These are phyloP conservation scores for Dendrolimus kikuchii DNA, from an alignment of 1,140 invertebrate species.

Conservation along the genomic window DNA sequence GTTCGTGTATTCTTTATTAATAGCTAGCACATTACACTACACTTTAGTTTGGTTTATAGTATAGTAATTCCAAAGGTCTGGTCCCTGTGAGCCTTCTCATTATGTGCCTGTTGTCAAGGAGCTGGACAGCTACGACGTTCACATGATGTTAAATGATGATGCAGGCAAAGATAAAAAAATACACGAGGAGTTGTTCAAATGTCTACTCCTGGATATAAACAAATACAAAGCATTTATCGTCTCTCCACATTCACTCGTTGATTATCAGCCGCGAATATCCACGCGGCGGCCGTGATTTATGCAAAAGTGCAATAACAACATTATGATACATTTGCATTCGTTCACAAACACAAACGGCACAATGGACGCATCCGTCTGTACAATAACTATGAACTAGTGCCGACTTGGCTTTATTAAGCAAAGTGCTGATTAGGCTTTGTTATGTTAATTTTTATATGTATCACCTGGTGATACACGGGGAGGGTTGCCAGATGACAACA, in stretches of 20 bases:
- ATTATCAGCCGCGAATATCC: conserved; percentile 25
- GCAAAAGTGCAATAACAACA: conserved; percentile 21
- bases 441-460: too few species aligned
- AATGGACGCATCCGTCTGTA: conserved; percentile 17
- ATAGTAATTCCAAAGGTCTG: too few species aligned
- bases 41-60: too few species aligned
- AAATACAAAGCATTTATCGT: conserved; percentile 20
- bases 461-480: too few species aligned
- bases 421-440: conserved; percentile 9
- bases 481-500: too few species aligned
- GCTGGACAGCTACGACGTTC: too few species aligned
- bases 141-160: not conserved
- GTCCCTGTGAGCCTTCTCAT: too few species aligned
- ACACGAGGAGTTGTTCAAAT: not conserved
- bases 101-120: too few species aligned
- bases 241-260: conserved; percentile 20
- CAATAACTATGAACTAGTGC: conserved; percentile 18
- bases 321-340: conserved; percentile 34
- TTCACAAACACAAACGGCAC: conserved; percentile 18
- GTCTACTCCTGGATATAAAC: conserved; percentile 1
- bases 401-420: conserved; percentile 15
- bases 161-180: not conserved
- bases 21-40: too few species aligned
- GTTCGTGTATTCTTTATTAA: too few species aligned
- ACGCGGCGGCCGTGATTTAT: conserved; percentile 27